Evolutionary conservation across 2,797 vertebrate species (phyloP), one percentile per base, ranked within the genome.

Genomic region (Vireo griseus): DNA sequence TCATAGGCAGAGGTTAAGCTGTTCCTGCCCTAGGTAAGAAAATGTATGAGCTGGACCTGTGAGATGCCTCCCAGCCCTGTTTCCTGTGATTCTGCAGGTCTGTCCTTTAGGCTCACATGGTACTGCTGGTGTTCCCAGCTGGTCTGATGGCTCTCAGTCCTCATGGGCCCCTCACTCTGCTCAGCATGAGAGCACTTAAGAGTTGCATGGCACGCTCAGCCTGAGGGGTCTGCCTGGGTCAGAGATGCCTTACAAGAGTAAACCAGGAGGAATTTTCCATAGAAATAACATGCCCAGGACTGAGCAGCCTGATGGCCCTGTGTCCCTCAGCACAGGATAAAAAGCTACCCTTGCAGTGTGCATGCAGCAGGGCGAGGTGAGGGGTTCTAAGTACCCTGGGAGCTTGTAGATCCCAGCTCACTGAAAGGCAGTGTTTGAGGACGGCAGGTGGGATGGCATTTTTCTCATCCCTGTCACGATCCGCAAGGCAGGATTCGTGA

Each of bases 181-280:
- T 88, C 40, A 48, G 9, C 25, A 35, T 1, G 0, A 1, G n/a
- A 54, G 39, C 61, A 17, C 44, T 33, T 22, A 62, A 51, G 33
- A 74, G 10, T 69, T 13, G 2, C 3, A 2, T 3, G 50, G 21
- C 54, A 35, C 0, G 0, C 39, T 83, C 69, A 67, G 48, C 81
- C 57, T 0, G 0, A 62, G 69, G 35, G 57, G 5, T 19, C 47
- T 89, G 42, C 47, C 45, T 0, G 0, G 16, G 9, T 22, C 44
- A 9, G 45, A 63, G 58, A 9, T 17, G 16, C 13, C 29, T 40
- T 19, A 8, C 11, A 26, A 51, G 59, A 51, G 29, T 25, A 55
- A 75, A 75, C 7, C 48, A 74, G 71, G 33, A 51, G 57, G 37
- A 63, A 21, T 61, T 80, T 77, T 76, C 51, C 22, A 17, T 18